phyloP scores from a whole-genome alignment of 2,888 invertebrate genomes.

The Hydrotaea diabolus region DNA sequence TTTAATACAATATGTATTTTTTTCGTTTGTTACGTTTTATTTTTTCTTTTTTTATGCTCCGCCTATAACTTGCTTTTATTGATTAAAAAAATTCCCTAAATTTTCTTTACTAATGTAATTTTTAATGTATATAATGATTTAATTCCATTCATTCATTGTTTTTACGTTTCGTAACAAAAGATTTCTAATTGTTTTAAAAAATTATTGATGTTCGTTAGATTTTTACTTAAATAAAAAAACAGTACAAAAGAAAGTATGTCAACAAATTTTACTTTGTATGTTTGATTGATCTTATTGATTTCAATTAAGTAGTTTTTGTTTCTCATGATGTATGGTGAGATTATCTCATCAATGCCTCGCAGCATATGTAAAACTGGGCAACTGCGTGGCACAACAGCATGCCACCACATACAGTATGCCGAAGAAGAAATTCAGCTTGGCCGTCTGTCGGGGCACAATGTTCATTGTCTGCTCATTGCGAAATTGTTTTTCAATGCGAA shows the following conservation, averaged over 20 bases:
- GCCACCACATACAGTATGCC: conserved; percentile 94
- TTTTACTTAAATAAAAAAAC: conserved; percentile 1
- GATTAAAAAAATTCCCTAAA: conserved; percentile 64
- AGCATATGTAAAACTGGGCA: conserved; percentile 81
- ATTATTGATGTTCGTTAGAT: conserved; percentile 24
- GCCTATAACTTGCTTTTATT: neutral
- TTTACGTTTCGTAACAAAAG: conserved; percentile 37
- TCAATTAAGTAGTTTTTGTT: conserved; percentile 11
- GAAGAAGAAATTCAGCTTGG: conserved; percentile 93
- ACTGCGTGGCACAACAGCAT: conserved; percentile 86
- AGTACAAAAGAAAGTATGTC: conserved; percentile 44
- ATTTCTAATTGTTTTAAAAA: conserved; percentile 42
- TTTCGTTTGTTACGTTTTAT: conserved; percentile 26
- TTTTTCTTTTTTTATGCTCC: neutral
- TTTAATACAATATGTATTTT: conserved; percentile 63
- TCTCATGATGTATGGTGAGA: neutral
- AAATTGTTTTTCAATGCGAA: conserved; percentile 94
- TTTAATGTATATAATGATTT: conserved; percentile 57
- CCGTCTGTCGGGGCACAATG: conserved; percentile 92
- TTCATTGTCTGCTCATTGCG: conserved; percentile 89
- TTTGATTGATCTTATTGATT: conserved; percentile 50
- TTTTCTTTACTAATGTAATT: conserved; percentile 59
- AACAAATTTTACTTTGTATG: conserved; percentile 44
- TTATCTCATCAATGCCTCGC: conserved; percentile 73
- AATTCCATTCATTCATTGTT: conserved; percentile 22